These are phyloP conservation scores for Porphyrio hochstetteri DNA, from an alignment of 2,113 vertebrate species.

Conservation along the genomic window DNA sequence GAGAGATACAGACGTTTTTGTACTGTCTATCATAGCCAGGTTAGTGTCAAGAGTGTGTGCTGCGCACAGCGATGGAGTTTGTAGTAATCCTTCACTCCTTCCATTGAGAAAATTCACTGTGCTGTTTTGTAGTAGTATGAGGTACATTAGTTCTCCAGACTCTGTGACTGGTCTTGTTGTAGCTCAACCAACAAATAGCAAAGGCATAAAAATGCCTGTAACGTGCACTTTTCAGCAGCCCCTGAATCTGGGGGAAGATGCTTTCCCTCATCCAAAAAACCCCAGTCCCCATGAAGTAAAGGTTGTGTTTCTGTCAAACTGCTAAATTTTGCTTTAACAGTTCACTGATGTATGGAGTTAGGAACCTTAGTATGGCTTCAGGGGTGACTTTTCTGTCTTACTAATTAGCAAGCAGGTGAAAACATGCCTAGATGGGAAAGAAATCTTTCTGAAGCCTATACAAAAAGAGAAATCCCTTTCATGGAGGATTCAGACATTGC, in stretches of 20 bases:
- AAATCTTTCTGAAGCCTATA: background rate
- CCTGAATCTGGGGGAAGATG: background rate
- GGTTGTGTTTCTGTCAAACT: background rate
- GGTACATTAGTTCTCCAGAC: background rate
- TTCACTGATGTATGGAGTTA: background rate
- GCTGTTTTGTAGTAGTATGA: background rate
- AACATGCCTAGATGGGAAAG: background rate
- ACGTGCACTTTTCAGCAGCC: background rate
- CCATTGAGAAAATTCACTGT: background rate
- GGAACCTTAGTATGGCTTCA: background rate
- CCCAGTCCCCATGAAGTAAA: background rate
- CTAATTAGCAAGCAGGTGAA: background rate
- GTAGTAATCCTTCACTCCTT: background rate
- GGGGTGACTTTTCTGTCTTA: background rate
- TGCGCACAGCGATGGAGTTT: background rate
- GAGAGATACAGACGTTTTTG: background rate
- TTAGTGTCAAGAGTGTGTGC: fast-evolving
- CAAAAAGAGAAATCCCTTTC: background rate
- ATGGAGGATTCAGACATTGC: background rate
- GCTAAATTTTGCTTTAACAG: background rate
- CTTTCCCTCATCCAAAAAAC: background rate
- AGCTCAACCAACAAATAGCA: background rate
- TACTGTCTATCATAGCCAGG: background rate
- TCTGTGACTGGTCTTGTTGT: background rate
- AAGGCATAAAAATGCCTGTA: background rate